Base-by-base conservation (phyloP, 2,113 vertebrate species). In the Paradoxurus hermaphroditus region DNA sequence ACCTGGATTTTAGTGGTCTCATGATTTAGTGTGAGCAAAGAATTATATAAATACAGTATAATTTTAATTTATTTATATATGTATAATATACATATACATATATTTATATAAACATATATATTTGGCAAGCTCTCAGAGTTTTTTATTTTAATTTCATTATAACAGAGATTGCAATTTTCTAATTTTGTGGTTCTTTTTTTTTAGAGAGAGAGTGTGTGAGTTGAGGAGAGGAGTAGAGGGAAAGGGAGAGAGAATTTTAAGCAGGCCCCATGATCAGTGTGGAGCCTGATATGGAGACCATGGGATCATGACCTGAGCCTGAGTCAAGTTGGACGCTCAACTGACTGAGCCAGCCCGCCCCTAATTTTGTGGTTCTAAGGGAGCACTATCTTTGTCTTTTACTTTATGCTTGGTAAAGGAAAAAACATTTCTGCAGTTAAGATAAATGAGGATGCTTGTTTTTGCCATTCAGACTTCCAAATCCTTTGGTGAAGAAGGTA, bases 341-440 rank as follows among this genome's bases (percentile, higher is more conserved):
- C 56, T 59, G 56, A 59, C 56, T 23, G 56, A 59, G 56, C 56
- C 56, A 59, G 56, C 56, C 3, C 8, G 56, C 56, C 56, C 21
- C 51, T 92, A 44, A 77, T 81, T 84, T 84, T 94, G n/a, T 10
- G 15, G 0, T 85, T 87, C 31, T 51, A 72, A 72, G 46, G 44
- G 11, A 93, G 34, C 83, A 65, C 21, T 77, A 7, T 15, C 15
- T 90, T 34, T 79, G 15, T 72, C 18, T 78, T 96, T 97, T 85
- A 41, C 29, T 91, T 97, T 86, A 39, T 88, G 12, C 44, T 92
- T 44, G 44, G 34, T 59, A 72, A 51, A 51, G 36, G 39, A 70
- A 92, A 92, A 95, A 96, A 10, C 11, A 19, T 53, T 96, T 97
- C 39, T 92, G 15, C 41, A 90, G 81, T 39, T 95, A 86, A 94